These are phyloP conservation scores for Luidia sarsii DNA, from an alignment of 53 echinoderm and acorn worm species.

Conservation along the genomic window DNA sequence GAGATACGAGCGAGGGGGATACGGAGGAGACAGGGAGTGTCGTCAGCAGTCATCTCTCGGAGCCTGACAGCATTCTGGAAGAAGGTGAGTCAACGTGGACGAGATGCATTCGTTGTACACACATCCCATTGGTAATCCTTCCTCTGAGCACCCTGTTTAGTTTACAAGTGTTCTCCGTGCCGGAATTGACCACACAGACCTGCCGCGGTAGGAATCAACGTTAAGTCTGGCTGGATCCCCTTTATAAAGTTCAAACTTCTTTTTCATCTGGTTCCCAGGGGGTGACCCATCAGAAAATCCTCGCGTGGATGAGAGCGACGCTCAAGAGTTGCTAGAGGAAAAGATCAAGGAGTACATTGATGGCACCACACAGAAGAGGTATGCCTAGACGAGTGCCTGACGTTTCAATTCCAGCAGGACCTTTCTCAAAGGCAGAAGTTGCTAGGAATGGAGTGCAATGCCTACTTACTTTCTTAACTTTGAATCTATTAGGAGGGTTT, in stretches of 20 bases:
- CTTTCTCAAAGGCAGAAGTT: too few species aligned
- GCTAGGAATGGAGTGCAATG: too few species aligned
- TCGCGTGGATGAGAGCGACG: conserved; percentile 72
- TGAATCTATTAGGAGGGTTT: too few species aligned
- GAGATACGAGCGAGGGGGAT: conserved; percentile 76
- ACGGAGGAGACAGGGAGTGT: conserved; percentile 88
- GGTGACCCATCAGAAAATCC: conserved; percentile 60
- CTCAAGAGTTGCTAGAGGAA: conserved; percentile 83
- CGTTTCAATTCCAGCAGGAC: too few species aligned
- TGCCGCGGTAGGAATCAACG: too few species aligned
- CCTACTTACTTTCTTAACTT: too few species aligned
- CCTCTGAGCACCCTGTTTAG: too few species aligned
- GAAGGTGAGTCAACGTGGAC: conserved; percentile 64
- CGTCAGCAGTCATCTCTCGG: conserved; percentile 90
- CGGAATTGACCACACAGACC: too few species aligned
- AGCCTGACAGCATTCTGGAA: conserved; percentile 86
- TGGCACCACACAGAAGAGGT: conserved; percentile 99
- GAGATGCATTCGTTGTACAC: too few species aligned
- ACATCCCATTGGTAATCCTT: too few species aligned
- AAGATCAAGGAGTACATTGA: conserved; percentile 89
- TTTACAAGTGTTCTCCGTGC: too few species aligned
- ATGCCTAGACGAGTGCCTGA: not conserved
- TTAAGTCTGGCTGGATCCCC: too few species aligned
- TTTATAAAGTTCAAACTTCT: not conserved
- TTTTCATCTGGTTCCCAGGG: conserved; percentile 46